Evolutionary conservation across 1,140 invertebrate species (phyloP).

Genomic region (Anastrepha ludens): DNA sequence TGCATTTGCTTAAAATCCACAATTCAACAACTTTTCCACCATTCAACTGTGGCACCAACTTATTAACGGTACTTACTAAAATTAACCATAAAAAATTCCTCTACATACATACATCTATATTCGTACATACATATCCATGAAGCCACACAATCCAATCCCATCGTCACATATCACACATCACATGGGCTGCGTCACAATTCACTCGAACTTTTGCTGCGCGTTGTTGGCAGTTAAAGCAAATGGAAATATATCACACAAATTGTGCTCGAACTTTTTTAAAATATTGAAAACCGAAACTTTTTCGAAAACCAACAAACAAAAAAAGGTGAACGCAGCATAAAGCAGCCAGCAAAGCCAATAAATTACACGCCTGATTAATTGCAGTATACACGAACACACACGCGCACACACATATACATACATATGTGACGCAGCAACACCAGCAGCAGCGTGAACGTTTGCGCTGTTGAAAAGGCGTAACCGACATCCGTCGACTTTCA

Average conservation of each 20-base stretch:
- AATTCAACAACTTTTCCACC: not conserved
- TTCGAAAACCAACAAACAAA: not conserved
- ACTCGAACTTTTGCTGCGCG: not conserved
- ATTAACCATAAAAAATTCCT: not conserved
- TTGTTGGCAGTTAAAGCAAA: constrained; percentile 2
- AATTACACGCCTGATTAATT: constrained; percentile 41
- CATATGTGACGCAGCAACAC: not conserved
- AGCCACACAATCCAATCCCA: too few relatives aligned
- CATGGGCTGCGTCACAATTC: not conserved
- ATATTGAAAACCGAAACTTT: constrained; percentile 30
- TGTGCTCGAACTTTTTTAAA: constrained; percentile 6
- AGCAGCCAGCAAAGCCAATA: constrained; percentile 25
- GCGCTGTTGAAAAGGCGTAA: constrained; percentile 20
- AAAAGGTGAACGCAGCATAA: not conserved
- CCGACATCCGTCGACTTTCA: not conserved
- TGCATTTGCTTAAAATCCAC: not conserved
- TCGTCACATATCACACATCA: not conserved
- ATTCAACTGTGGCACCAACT: not conserved
- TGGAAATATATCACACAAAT: constrained; percentile 32
- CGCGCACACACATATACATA: too few relatives aligned
- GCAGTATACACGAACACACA: not conserved
- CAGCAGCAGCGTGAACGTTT: constrained; percentile 8
- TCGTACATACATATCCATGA: too few relatives aligned
- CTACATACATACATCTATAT: not conserved
- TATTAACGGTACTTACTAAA: constrained; percentile 26